Conservation (phyloP, 2,113 vertebrate species). For the Hemicordylus capensis region DNA sequence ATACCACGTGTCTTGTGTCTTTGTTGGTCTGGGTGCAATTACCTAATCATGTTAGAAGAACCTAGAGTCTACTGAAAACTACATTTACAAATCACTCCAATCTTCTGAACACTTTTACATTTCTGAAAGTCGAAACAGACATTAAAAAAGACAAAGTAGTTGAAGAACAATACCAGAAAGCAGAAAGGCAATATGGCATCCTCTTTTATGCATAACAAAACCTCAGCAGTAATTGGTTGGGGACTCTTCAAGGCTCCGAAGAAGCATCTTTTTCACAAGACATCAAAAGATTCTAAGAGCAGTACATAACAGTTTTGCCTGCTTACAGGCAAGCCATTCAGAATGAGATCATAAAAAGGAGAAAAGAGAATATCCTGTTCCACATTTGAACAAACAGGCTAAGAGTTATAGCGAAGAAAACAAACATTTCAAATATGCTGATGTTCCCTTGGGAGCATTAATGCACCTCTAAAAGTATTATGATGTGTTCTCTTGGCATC, state of each 20-base stretch:
- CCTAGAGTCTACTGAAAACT: neutral
- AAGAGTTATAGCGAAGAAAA: neutral
- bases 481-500: neutral
- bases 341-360: neutral
- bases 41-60: neutral
- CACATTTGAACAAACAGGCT: constrained; percentile 1
- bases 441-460: neutral
- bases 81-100: neutral
- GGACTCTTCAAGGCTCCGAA: constrained; percentile 4
- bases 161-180: neutral
- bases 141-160: neutral
- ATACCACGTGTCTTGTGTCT: no score
- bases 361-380: neutral
- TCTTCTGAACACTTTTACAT: neutral
- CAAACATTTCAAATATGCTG: constrained; percentile 1
- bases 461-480: neutral
- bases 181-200: constrained; percentile 6
- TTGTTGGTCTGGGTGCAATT: no score
- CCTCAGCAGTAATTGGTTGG: constrained; percentile 13
- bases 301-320: neutral
- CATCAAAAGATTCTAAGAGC: constrained; percentile 9
- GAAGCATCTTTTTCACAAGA: neutral
- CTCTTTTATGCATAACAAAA: constrained; percentile 4
- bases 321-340: constrained; percentile 4
- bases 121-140: neutral